Conservation (phyloP, 2,888 invertebrate species). For the Chironomus tentans region DNA sequence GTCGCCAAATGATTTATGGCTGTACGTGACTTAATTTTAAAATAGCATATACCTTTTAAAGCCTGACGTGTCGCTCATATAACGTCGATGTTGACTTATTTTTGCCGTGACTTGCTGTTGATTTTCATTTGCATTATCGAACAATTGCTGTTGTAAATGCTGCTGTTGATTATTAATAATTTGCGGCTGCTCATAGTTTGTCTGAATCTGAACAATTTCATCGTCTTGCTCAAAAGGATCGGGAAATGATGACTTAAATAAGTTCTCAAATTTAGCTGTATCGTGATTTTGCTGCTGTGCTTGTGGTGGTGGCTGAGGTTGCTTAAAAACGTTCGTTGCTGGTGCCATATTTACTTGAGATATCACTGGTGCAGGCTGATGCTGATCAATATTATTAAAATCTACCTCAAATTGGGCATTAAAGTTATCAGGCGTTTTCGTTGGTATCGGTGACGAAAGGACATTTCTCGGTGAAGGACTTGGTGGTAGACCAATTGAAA, state of each 20-base stretch:
- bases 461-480: slow-evolving; percentile 45
- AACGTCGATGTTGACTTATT: slow-evolving; percentile 55
- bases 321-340: background rate
- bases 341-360: slow-evolving; percentile 7
- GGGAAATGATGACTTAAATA: slow-evolving; percentile 59
- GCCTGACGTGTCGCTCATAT: slow-evolving; percentile 76
- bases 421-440: slow-evolving; percentile 35
- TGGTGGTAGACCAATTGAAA: slow-evolving; percentile 47
- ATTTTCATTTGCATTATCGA: slow-evolving; percentile 29
- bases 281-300: slow-evolving; percentile 25
- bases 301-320: background rate
- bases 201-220: slow-evolving; percentile 14
- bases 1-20: background rate
- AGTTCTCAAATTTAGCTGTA: slow-evolving; percentile 46
- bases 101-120: slow-evolving; percentile 38
- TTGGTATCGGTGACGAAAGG: slow-evolving; percentile 37
- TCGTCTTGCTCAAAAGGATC: slow-evolving; percentile 52
- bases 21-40: slow-evolving; percentile 18
- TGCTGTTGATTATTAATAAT: slow-evolving; percentile 27
- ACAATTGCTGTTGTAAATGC: slow-evolving; percentile 24
- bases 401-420: slow-evolving; percentile 41
- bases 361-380: slow-evolving; percentile 29
- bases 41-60: slow-evolving; percentile 59
- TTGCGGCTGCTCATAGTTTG: slow-evolving; percentile 30
- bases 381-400: slow-evolving; percentile 37